A percentile compares a stretch with the other conserved stretches of the same genome.
Evolutionary conservation across 2,888 invertebrate genomes (phyloP).

Genomic region (Lycophotia porphyrea): DNA sequence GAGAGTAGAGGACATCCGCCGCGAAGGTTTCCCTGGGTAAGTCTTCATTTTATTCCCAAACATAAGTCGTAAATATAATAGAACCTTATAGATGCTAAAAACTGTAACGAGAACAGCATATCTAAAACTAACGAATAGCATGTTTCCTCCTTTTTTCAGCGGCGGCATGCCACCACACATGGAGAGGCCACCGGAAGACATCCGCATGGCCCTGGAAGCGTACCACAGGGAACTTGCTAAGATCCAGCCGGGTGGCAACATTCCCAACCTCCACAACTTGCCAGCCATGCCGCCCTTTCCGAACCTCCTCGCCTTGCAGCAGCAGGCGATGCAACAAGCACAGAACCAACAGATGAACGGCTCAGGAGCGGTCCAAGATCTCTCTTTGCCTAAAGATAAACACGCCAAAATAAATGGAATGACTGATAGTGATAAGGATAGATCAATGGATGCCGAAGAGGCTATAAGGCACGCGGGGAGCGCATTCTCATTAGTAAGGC

Average conservation of each 20-base stretch:
- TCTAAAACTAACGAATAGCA: conserved; percentile 92
- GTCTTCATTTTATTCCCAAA: conserved; percentile 68
- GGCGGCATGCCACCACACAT: conserved; percentile 92
- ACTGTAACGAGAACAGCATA: conserved; percentile 86
- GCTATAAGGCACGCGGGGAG: conserved; percentile 94
- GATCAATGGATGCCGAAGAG: conserved; percentile 91
- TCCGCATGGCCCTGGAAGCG: conserved; percentile 96
- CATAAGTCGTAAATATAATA: conserved; percentile 1
- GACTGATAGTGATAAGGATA: conserved; percentile 93
- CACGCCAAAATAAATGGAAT: conserved; percentile 91
- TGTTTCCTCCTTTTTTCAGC: conserved; percentile 96
- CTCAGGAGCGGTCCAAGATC: conserved; percentile 93
- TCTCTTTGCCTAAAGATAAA: conserved; percentile 95
- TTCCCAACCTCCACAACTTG: conserved; percentile 89
- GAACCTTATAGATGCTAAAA: conserved; percentile 37
- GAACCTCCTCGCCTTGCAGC: conserved; percentile 94
- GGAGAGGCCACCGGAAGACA: conserved; percentile 94
- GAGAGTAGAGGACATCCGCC: conserved; percentile 93
- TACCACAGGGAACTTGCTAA: conserved; percentile 98
- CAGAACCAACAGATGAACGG: conserved; percentile 91
- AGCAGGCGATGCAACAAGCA: conserved; percentile 88
- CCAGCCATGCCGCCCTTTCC: conserved; percentile 91
- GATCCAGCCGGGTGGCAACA: conserved; percentile 92
- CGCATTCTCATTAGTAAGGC: conserved; percentile 96
- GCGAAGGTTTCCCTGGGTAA: conserved; percentile 95